phyloP scores from a whole-genome alignment of 2,113 vertebrate genomes.

The Eulemur macaco region DNA sequence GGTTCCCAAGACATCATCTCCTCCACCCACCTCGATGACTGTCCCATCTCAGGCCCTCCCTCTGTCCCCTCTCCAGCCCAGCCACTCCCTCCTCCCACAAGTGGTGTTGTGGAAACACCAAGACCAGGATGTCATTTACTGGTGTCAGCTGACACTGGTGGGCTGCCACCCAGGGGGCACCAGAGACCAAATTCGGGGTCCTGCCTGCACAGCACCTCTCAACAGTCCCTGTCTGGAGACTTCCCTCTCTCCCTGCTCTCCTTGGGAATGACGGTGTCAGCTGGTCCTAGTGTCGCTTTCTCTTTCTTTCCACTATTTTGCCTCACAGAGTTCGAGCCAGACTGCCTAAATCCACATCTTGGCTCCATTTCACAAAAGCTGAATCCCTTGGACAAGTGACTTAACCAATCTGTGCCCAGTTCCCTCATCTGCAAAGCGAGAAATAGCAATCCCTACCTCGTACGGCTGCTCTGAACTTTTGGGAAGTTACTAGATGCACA shows the following conservation, averaged over 20 bases:
- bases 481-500: neutral
- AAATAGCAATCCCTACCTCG: accelerated
- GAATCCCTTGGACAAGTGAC: neutral
- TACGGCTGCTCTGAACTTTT: neutral
- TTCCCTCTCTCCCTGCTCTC: neutral
- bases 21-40: neutral
- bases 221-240: accelerated
- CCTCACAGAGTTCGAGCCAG: neutral
- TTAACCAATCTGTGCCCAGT: neutral
- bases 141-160: neutral
- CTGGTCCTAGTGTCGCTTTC: neutral
- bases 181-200: too few relatives aligned
- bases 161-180: neutral
- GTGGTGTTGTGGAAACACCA: neutral
- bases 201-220: neutral
- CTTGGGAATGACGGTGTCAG: neutral
- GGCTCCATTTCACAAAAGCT: neutral
- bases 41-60: neutral
- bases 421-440: neutral
- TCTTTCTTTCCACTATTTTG: neutral
- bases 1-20: neutral
- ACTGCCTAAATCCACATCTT: neutral
- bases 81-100: neutral
- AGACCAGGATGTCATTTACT: neutral
- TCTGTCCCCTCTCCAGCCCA: neutral